Percentiles rank a stretch among this genome's conserved stretches.
phyloP scores from a whole-genome alignment of 2,113 vertebrate genomes.

The Vidua macroura region DNA sequence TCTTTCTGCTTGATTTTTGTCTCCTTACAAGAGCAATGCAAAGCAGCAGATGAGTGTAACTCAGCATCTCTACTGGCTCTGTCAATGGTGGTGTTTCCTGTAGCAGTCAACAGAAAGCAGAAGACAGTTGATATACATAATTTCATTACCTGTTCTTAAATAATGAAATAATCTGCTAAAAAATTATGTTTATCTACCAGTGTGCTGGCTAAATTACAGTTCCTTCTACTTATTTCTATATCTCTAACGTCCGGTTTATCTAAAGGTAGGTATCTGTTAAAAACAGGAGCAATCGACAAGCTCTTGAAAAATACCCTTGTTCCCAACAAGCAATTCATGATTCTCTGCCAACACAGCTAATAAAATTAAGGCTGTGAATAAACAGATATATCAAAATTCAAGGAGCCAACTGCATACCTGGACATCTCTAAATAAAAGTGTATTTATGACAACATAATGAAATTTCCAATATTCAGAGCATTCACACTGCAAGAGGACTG shows the following conservation, averaged over 20 bases:
- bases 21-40: background rate
- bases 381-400: background rate
- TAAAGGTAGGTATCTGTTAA: background rate
- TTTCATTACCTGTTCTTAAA: background rate
- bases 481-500: background rate
- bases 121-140: background rate
- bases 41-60: background rate
- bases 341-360: background rate
- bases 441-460: background rate
- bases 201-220: slow-evolving; percentile 13
- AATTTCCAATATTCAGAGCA: background rate
- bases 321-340: background rate
- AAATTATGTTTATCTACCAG: background rate
- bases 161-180: background rate
- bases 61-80: background rate
- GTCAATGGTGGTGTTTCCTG: background rate
- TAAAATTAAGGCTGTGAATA: slow-evolving; percentile 18
- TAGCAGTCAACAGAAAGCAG: background rate
- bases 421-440: background rate
- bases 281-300: slow-evolving; percentile 36
- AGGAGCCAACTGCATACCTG: background rate
- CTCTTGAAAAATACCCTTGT: background rate
- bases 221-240: slow-evolving; percentile 17
- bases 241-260: background rate
- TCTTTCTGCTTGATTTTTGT: background rate